phyloP scores from a whole-genome alignment of 2,113 vertebrate species.

The Siphamia tubifer region DNA sequence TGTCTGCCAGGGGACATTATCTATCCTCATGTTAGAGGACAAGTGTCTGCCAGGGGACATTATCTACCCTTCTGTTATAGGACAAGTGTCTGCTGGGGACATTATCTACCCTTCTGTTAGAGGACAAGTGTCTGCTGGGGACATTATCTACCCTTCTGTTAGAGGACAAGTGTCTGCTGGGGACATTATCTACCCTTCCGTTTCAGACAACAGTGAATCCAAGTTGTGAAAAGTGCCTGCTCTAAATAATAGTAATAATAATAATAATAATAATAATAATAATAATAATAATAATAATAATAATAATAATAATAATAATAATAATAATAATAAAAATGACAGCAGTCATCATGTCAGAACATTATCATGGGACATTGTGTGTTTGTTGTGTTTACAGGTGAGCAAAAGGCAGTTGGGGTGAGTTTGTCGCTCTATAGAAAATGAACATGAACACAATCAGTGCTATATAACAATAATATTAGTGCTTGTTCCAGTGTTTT shows the following conservation, averaged over 20 bases:
- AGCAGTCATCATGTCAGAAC: not conserved
- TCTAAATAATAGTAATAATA: no score
- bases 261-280: no score
- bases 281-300: no score
- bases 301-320: no score
- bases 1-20: no score
- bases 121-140: constrained; percentile 4
- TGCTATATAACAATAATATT: constrained; percentile 3
- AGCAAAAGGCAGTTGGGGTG: constrained; percentile 66
- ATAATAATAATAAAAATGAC: no score
- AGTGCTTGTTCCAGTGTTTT: constrained; percentile 21
- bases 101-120: no score
- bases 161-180: constrained; percentile 9
- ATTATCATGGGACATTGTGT: not conserved
- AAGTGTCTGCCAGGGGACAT: no score
- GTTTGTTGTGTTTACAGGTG: constrained; percentile 13
- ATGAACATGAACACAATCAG: constrained; percentile 14
- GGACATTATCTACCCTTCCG: not conserved
- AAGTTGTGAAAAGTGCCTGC: constrained; percentile 3
- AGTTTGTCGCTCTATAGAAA: constrained; percentile 37
- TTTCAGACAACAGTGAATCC: constrained; percentile 12
- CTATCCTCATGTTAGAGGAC: no score
- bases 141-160: no score
- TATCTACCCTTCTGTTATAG: constrained; percentile 15
- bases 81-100: constrained; percentile 1